These are phyloP conservation scores for Eupithecia inturbata DNA, from an alignment of 2,888 invertebrate genomes.

Conservation along the genomic window DNA sequence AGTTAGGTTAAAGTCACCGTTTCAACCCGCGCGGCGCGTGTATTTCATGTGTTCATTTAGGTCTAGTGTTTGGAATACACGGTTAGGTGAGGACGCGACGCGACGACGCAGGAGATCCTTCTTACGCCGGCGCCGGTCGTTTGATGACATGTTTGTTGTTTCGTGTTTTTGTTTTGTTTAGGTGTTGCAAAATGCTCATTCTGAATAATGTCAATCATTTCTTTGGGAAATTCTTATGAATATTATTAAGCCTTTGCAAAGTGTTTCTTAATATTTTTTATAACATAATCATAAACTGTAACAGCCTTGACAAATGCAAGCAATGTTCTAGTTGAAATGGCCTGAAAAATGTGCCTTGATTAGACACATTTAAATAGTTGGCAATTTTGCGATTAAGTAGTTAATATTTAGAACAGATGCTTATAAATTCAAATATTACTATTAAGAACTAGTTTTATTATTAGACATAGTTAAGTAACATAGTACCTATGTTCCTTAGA, in stretches of 20 bases:
- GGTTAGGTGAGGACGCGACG: conserved; percentile 57
- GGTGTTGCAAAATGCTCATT: conserved; percentile 75
- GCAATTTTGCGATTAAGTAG: conserved; percentile 28
- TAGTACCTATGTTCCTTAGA: conserved; percentile 30
- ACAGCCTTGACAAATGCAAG: conserved; percentile 11
- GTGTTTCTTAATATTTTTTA: conserved; percentile 23
- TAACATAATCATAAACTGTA: conserved; percentile 17
- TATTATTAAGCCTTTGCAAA: conserved; percentile 44
- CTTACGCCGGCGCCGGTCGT: conserved; percentile 70
- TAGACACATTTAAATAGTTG: conserved; percentile 26
- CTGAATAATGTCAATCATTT: conserved; percentile 84
- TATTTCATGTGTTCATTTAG: conserved; percentile 84
- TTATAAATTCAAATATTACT: conserved; percentile 27
- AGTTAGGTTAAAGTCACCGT: conserved; percentile 67
- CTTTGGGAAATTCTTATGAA: conserved; percentile 66
- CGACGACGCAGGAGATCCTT: conserved; percentile 66
- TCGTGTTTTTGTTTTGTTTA: conserved; percentile 74
- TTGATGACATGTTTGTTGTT: conserved; percentile 79
- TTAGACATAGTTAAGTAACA: conserved; percentile 29
- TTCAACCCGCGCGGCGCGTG: conserved; percentile 69
- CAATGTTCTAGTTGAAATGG: conserved; percentile 27
- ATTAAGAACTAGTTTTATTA: conserved; percentile 29
- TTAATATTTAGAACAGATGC: conserved; percentile 21
- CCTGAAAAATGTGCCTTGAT: conserved; percentile 31
- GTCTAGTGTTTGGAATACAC: conserved; percentile 79